Evolutionary conservation across 2,888 invertebrate species (phyloP).

Genomic region (Sarcophaga caerulescens): DNA sequence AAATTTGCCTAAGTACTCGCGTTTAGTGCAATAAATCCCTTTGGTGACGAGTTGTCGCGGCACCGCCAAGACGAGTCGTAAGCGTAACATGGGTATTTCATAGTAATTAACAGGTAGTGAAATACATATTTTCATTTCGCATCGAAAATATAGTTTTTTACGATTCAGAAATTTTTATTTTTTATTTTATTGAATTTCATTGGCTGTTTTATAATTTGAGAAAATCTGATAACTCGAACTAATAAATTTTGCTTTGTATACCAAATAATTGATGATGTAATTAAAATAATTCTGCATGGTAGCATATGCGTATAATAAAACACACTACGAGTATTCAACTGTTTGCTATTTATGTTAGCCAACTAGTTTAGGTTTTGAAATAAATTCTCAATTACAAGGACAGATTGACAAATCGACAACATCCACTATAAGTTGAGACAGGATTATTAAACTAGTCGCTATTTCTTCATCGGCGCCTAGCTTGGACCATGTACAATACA

Average conservation of each 20-base stretch:
- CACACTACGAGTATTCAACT: too few species aligned
- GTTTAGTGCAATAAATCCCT: slow-evolving; percentile 73
- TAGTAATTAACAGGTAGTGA: slow-evolving; percentile 47
- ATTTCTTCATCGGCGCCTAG: too few species aligned
- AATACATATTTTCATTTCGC: not conserved
- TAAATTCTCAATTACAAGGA: too few species aligned
- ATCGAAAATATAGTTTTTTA: slow-evolving; percentile 32
- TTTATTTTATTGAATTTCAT: slow-evolving; percentile 4
- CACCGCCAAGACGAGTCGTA: slow-evolving; percentile 44
- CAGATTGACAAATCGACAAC: too few species aligned
- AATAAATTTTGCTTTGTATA: not conserved
- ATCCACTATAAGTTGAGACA: too few species aligned
- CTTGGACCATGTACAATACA: too few species aligned
- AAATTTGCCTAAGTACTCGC: slow-evolving; percentile 74
- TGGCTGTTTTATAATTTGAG: not conserved
- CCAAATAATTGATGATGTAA: too few species aligned
- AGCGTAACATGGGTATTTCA: slow-evolving; percentile 49
- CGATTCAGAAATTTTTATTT: slow-evolving; percentile 19
- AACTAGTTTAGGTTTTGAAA: too few species aligned
- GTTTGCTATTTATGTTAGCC: too few species aligned
- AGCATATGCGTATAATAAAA: too few species aligned
- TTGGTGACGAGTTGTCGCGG: slow-evolving; percentile 58
- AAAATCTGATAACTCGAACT: not conserved
- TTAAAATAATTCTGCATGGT: too few species aligned
- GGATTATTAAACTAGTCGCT: too few species aligned